Base-by-base conservation (phyloP, 2,797 vertebrate genomes). In the Sternotherus odoratus region DNA sequence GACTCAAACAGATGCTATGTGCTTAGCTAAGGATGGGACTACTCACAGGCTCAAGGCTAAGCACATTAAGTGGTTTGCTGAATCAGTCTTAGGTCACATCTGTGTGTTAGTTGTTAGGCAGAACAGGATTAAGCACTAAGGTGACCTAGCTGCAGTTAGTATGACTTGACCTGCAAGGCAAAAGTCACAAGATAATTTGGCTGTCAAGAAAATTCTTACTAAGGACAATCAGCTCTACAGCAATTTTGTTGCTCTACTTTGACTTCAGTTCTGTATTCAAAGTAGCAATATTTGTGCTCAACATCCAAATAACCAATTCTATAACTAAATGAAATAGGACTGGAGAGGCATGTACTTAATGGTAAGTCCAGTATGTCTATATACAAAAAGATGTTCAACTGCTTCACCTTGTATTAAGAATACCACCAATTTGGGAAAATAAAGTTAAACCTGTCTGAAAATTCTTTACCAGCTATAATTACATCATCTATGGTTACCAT, bases 401-500 rank as follows among this genome's bases (percentile, higher is more conserved):
- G 51, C 75, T 39, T 69, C 57, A 60, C 7, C 75, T 85, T 69
- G n/a, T 5, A 11, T 74, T 75, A 46, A 8, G 63, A 43, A 30
- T 57, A 43, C 28, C 21, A 50, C 10, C 8, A 92, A 89, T 48
- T 53, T 86, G 16, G 85, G 69, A 51, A 82, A 19, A 63, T 82
- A 93, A 66, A 66, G 63, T 23, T 23, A 39, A 9, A 39, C 21
- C 11, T 69, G 19, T 39, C 63, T 69, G 63, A 39, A 69, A 39
- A 81, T 77, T 79, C 89, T 86, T 60, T 92, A 85, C 50, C 88
- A 89, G 83, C 54, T 77, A 3, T 24, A 82, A 69, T 17, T 69
- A 84, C 88, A 87, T 79, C 4, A 88, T 51, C 26, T 82, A 56
- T 43, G 89, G 85, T 33, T 90, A 87, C 39, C 87, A 53, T 72